Conservation (phyloP, 1,140 invertebrate species). For the Trichogramma pretiosum region DNA sequence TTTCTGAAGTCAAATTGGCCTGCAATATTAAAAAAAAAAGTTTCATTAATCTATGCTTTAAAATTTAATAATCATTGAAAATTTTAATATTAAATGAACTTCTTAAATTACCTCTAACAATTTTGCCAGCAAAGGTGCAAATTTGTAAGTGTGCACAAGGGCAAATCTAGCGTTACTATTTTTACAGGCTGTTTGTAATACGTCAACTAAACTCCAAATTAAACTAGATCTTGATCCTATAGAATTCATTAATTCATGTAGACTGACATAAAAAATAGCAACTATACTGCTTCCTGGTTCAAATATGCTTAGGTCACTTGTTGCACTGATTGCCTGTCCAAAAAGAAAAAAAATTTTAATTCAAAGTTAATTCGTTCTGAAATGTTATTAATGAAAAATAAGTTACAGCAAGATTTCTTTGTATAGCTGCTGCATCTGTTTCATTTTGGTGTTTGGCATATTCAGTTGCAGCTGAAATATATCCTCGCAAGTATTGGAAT, state of each 20-base stretch:
- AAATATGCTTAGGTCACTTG: constrained; percentile 46
- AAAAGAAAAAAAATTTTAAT: constrained; percentile 8
- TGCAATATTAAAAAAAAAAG: constrained; percentile 14
- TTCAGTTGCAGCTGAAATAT: constrained; percentile 38
- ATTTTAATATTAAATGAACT: not conserved
- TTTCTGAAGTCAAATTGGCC: constrained; percentile 37
- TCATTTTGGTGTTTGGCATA: constrained; percentile 42
- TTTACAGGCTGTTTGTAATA: constrained; percentile 51
- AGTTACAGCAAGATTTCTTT: constrained; percentile 45
- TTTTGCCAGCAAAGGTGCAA: constrained; percentile 53
- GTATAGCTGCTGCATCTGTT: constrained; percentile 36
- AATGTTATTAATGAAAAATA: constrained; percentile 7
- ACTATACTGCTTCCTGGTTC: constrained; percentile 43
- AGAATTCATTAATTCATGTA: constrained; percentile 42
- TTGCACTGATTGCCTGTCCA: constrained; percentile 41
- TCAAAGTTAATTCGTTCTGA: not conserved
- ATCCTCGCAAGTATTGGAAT: constrained; percentile 38
- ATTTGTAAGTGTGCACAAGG: constrained; percentile 60
- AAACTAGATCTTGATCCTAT: constrained; percentile 31
- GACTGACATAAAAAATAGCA: constrained; percentile 47
- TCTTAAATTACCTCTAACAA: constrained; percentile 40
- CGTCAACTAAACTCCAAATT: constrained; percentile 53
- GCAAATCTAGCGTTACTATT: constrained; percentile 51
- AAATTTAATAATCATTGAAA: constrained; percentile 30
- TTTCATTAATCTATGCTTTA: constrained; percentile 25